A percentile compares a stretch with the other conserved stretches of the same genome.
These are phyloP conservation scores for Oryzias javanicus DNA, from an alignment of 2,113 vertebrate genomes.

Conservation along the genomic window DNA sequence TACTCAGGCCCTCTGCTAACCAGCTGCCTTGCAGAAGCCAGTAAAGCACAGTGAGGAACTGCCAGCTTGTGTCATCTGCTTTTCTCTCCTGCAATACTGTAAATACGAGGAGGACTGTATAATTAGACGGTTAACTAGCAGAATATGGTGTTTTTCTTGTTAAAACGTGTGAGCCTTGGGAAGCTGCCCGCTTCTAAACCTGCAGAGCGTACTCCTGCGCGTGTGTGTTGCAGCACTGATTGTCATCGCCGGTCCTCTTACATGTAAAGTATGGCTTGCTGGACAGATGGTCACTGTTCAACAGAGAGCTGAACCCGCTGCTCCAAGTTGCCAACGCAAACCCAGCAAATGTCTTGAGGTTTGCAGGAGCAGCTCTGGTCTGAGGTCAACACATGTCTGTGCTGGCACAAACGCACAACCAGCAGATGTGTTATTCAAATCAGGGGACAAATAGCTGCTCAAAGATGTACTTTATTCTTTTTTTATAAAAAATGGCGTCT, in stretches of 20 bases:
- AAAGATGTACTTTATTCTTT: neutral
- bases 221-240: slow-evolving; percentile 17
- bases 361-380: slow-evolving; percentile 23
- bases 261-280: slow-evolving; percentile 13
- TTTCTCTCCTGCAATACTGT: slow-evolving; percentile 49
- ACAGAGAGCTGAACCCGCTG: slow-evolving; percentile 39
- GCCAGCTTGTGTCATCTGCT: slow-evolving; percentile 64
- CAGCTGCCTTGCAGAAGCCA: slow-evolving; percentile 61
- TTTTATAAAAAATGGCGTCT: neutral
- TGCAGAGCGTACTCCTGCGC: slow-evolving; percentile 17
- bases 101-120: slow-evolving; percentile 48
- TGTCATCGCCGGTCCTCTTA: slow-evolving; percentile 23
- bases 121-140: slow-evolving; percentile 53
- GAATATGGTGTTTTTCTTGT: slow-evolving; percentile 54
- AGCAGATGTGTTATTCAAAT: slow-evolving; percentile 61
- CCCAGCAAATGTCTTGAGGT: slow-evolving; percentile 46
- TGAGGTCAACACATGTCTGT: slow-evolving; percentile 54
- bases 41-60: slow-evolving; percentile 45
- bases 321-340: slow-evolving; percentile 25
- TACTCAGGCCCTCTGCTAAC: slow-evolving; percentile 59
- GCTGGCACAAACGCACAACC: slow-evolving; percentile 31
- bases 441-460: slow-evolving; percentile 22
- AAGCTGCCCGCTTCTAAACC: slow-evolving; percentile 29
- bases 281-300: slow-evolving; percentile 61
- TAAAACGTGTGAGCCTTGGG: slow-evolving; percentile 37